Evolutionary conservation across 2,888 invertebrate genomes (phyloP).

Genomic region (Lysandra bellargus): DNA sequence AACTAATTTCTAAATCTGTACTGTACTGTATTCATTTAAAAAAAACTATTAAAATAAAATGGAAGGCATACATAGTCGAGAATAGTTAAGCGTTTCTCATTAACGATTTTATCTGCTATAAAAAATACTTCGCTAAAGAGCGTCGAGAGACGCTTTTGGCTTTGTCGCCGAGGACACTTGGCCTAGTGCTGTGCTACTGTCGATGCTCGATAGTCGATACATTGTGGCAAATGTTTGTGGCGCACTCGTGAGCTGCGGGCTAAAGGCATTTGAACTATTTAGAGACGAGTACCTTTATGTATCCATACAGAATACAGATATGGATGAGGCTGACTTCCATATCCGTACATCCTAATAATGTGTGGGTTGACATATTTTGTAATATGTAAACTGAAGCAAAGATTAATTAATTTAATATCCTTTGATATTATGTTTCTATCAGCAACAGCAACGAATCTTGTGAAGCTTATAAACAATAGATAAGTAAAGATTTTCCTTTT

Average conservation of each 20-base stretch:
- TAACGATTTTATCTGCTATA: conserved; percentile 41
- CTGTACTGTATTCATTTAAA: neutral
- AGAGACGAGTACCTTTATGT: too few species aligned
- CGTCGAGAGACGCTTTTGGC: conserved; percentile 40
- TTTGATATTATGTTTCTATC: too few species aligned
- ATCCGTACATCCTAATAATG: neutral
- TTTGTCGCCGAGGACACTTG: conserved; percentile 41
- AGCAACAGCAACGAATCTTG: too few species aligned
- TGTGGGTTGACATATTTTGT: neutral
- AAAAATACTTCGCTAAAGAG: conserved; percentile 41
- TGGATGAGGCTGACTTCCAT: neutral
- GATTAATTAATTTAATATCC: too few species aligned
- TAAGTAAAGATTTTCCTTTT: neutral
- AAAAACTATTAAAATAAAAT: neutral
- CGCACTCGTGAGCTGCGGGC: neutral
- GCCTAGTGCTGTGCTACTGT: conserved; percentile 30
- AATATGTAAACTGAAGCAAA: too few species aligned
- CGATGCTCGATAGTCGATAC: conserved; percentile 35
- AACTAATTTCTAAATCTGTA: too few species aligned
- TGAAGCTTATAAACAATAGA: too few species aligned
- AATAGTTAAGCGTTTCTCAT: conserved; percentile 17
- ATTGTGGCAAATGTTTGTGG: conserved; percentile 20
- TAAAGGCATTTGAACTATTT: neutral
- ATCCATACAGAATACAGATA: too few species aligned
- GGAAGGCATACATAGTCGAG: neutral